Percentiles rank a stretch among this genome's conserved stretches.
phyloP scores from a whole-genome alignment of 2,888 invertebrate genomes.

The Drosophila dives region DNA sequence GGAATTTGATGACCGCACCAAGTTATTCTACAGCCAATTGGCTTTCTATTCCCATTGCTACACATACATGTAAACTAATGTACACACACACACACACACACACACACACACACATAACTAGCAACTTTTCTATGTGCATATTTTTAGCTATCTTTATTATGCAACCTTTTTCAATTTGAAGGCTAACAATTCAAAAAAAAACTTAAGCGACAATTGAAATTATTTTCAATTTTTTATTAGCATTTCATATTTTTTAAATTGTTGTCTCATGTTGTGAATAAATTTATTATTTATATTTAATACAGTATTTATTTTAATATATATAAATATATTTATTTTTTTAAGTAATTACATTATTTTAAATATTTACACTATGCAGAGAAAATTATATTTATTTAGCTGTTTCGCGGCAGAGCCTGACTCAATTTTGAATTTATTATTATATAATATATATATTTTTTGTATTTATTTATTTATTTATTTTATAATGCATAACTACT shows the following conservation, averaged over 20 bases:
- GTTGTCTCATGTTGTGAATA: background rate
- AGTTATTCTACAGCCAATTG: constrained; percentile 64
- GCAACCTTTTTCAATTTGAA: constrained; percentile 46
- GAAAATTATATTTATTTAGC: background rate
- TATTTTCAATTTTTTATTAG: constrained; percentile 9
- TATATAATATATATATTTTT: background rate
- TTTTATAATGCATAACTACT: constrained; percentile 48
- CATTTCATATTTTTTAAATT: constrained; percentile 4
- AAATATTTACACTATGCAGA: too few relatives aligned
- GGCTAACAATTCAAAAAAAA: constrained; percentile 10
- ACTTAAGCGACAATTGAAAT: constrained; percentile 20
- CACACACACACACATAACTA: background rate
- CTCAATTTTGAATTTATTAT: background rate
- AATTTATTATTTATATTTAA: background rate
- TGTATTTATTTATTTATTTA: constrained; percentile 1
- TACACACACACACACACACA: background rate
- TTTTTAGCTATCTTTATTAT: constrained; percentile 18
- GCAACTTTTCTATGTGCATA: constrained; percentile 1
- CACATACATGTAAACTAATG: background rate
- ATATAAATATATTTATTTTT: too few relatives aligned
- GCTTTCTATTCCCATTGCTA: constrained; percentile 36
- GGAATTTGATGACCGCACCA: constrained; percentile 57
- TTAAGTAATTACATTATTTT: too few relatives aligned
- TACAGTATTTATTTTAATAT: too few relatives aligned
- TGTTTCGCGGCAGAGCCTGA: too few relatives aligned